A percentile compares a stretch with the other conserved stretches of the same genome.
Conservation (phyloP, 1,140 invertebrate genomes). For the Tigriopus japonicus region DNA sequence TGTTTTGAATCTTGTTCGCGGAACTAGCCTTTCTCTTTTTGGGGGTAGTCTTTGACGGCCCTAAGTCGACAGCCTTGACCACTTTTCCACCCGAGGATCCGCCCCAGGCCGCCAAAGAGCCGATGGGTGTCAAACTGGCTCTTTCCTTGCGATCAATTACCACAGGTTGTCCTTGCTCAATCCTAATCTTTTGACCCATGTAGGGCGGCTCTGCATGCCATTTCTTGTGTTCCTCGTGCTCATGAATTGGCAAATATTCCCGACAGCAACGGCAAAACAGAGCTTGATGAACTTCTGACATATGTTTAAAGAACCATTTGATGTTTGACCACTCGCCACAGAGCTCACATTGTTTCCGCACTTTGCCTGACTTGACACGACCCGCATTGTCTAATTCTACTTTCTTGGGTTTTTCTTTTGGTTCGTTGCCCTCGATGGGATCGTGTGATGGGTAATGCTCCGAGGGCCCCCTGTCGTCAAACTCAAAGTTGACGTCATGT, state of each 20-base stretch:
- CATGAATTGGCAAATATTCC: slow-evolving; percentile 11
- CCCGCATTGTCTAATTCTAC: slow-evolving; percentile 14
- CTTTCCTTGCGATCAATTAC: slow-evolving; percentile 14
- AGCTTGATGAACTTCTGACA: slow-evolving; percentile 14
- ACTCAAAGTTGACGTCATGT: not conserved
- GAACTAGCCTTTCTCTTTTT: not conserved
- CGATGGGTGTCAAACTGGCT: slow-evolving; percentile 11
- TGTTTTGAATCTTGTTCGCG: not conserved
- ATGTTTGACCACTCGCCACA: slow-evolving; percentile 15
- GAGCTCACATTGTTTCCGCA: slow-evolving; percentile 14
- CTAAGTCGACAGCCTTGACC: slow-evolving; percentile 11
- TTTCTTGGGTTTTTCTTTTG: not conserved
- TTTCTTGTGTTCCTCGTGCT: slow-evolving; percentile 8
- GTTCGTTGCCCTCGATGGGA: not conserved
- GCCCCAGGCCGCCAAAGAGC: slow-evolving; percentile 12
- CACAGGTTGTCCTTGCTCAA: slow-evolving; percentile 10
- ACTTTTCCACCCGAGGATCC: slow-evolving; percentile 12
- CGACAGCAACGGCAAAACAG: slow-evolving; percentile 14
- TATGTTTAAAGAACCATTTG: slow-evolving; percentile 15
- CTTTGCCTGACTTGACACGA: slow-evolving; percentile 13
- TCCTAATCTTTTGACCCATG: slow-evolving; percentile 13
- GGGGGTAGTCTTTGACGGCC: not conserved
- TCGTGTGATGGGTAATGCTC: not conserved
- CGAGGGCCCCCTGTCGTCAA: too few species aligned
- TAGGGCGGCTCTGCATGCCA: slow-evolving; percentile 12